Percentiles rank a stretch among this genome's conserved stretches.
phyloP scores from a whole-genome alignment of 2,113 vertebrate genomes.

The Eclectus roratus region DNA sequence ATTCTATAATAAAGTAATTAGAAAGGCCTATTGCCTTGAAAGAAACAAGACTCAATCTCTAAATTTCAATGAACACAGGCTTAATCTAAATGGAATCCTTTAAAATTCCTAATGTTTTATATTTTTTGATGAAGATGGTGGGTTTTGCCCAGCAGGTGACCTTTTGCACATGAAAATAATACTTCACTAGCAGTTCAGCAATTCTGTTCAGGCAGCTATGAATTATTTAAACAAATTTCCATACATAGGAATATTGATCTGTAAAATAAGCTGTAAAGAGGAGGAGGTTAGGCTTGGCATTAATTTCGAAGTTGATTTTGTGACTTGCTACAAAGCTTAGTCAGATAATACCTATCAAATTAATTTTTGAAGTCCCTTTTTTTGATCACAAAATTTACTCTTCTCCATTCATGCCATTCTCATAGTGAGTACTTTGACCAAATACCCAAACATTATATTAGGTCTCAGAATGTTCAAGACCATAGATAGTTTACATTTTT shows the following conservation, averaged over 20 bases:
- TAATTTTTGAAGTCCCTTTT: background rate
- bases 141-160: background rate
- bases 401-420: background rate
- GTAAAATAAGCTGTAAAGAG: background rate
- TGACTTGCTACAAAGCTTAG: background rate
- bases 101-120: background rate
- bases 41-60: background rate
- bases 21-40: background rate
- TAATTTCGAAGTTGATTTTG: background rate
- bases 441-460: background rate
- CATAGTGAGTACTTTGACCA: background rate
- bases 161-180: background rate
- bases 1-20: background rate
- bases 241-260: background rate
- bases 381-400: background rate
- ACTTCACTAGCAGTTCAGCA: background rate
- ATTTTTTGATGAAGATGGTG: background rate
- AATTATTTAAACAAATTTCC: background rate
- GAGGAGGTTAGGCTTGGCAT: fast-evolving
- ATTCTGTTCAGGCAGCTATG: background rate
- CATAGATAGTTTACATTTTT: background rate
- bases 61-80: background rate
- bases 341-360: background rate
- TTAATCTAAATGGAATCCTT: background rate
- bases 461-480: background rate